A percentile compares a stretch with the other conserved stretches of the same genome.
Evolutionary conservation across 2,797 vertebrate genomes (phyloP).

Genomic region (Liasis olivaceus): DNA sequence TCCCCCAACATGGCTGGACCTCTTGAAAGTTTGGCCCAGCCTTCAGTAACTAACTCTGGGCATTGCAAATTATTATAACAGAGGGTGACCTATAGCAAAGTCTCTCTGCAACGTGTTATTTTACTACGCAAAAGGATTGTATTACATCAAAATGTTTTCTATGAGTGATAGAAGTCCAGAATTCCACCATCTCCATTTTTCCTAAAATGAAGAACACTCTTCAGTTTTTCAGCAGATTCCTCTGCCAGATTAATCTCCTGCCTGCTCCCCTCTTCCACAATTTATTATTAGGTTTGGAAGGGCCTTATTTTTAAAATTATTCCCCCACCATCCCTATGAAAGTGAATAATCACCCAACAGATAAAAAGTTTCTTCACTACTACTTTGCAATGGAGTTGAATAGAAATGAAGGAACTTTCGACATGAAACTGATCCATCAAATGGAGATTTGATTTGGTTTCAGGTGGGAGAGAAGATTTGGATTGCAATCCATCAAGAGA

Average conservation of each 20-base stretch:
- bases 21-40: too few species aligned
- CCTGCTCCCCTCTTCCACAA: neutral
- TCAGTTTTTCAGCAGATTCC: neutral
- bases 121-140: neutral
- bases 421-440: slow-evolving; percentile 19
- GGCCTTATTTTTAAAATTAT: too few species aligned
- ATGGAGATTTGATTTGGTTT: neutral
- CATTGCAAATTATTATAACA: neutral
- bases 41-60: too few species aligned
- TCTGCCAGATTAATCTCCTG: neutral
- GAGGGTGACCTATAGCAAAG: neutral
- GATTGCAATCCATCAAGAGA: neutral
- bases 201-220: neutral
- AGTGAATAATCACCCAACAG: neutral
- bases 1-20: too few species aligned
- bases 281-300: neutral
- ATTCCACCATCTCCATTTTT: neutral
- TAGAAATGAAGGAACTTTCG: neutral
- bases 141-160: neutral
- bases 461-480: neutral
- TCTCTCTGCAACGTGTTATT: neutral
- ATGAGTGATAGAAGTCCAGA: neutral
- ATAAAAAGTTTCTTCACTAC: neutral
- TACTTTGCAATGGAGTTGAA: slow-evolving; percentile 4
- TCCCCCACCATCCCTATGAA: neutral